These are phyloP conservation scores for Saccopteryx bilineata DNA, from an alignment of 2,113 vertebrate species.

Conservation along the genomic window DNA sequence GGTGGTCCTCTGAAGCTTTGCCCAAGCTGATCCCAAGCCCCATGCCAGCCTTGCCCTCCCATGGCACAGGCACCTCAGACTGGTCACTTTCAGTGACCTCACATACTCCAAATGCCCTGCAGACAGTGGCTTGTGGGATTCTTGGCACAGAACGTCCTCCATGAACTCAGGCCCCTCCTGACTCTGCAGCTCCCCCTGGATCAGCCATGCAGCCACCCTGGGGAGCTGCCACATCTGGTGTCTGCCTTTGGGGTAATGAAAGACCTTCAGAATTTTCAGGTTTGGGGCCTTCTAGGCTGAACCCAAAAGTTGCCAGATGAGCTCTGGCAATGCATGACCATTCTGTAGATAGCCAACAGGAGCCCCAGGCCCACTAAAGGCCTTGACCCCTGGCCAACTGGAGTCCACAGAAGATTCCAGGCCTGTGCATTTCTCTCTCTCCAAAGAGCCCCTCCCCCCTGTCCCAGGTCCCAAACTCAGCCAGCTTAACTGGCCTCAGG, in stretches of 20 bases:
- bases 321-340: fast-evolving
- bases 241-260: fast-evolving
- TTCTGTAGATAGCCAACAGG: background rate
- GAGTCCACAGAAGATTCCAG: background rate
- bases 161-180: background rate
- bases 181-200: fast-evolving
- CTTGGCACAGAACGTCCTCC: fast-evolving
- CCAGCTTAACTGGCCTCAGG: background rate
- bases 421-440: background rate
- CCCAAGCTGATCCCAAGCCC: background rate
- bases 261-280: fast-evolving
- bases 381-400: fast-evolving
- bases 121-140: fast-evolving
- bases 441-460: background rate
- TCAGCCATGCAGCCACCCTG: fast-evolving
- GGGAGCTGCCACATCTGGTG: fast-evolving
- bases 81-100: fast-evolving
- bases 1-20: background rate
- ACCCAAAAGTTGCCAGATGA: fast-evolving
- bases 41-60: fast-evolving
- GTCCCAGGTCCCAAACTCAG: background rate
- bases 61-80: fast-evolving
- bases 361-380: fast-evolving
- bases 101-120: fast-evolving
- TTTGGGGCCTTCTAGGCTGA: background rate